These are phyloP conservation scores for Calliphora vomitoria DNA, from an alignment of 2,888 invertebrate species.

Conservation along the genomic window DNA sequence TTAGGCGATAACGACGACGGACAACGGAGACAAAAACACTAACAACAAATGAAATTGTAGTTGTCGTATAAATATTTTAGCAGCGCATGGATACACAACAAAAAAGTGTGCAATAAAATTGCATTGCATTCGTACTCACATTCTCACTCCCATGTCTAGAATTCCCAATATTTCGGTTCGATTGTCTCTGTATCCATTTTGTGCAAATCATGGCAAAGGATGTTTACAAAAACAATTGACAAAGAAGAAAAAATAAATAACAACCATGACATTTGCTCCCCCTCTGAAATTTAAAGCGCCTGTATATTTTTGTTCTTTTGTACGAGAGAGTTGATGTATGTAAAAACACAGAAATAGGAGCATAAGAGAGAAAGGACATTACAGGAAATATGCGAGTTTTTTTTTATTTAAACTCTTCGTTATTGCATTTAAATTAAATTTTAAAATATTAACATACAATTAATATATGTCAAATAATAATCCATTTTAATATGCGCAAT, in stretches of 20 bases:
- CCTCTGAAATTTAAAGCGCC: conserved; percentile 33
- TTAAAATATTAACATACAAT: not conserved
- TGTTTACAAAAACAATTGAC: conserved; percentile 1
- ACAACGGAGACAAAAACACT: conserved; percentile 31
- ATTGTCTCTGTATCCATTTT: conserved; percentile 2
- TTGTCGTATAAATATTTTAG: conserved; percentile 56
- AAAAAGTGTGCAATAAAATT: conserved; percentile 71
- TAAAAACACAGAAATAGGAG: not conserved
- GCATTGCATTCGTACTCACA: conserved; percentile 57
- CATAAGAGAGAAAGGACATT: conserved; percentile 8
- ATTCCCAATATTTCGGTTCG: conserved; percentile 25
- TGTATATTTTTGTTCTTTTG: conserved; percentile 29
- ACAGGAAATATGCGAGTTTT: not conserved
- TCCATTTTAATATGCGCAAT: no score
- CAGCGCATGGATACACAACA: conserved; percentile 35
- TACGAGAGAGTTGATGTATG: not conserved
- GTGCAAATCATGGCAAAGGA: conserved; percentile 55
- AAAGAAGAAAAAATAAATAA: not conserved
- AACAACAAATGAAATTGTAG: conserved; percentile 65
- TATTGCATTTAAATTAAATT: no score
- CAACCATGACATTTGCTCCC: conserved; percentile 58
- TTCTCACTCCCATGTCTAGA: conserved; percentile 31
- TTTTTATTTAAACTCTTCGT: no score
- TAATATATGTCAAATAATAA: no score
- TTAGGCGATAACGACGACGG: conserved; percentile 45